Conservation (phyloP, 92 coral and sea anemone species). For the Palythoa caribaeorum region DNA sequence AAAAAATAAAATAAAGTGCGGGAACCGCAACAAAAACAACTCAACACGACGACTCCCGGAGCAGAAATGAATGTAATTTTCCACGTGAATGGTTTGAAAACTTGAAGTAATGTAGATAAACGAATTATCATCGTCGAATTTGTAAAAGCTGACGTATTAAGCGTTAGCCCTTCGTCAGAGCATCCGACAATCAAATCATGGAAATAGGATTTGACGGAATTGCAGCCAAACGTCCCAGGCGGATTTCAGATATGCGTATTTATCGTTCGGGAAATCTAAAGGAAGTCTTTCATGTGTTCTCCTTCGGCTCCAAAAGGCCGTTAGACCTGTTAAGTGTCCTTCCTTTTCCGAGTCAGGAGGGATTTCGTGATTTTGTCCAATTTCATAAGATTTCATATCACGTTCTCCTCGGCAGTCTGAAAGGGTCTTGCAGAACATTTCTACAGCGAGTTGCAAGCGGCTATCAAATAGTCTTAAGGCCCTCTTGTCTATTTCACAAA, state of each 20-base stretch:
- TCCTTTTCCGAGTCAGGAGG: constrained; percentile 36
- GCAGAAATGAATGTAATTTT: too few relatives aligned
- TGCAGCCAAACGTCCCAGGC: constrained; percentile 31
- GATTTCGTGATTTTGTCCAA: constrained; percentile 22
- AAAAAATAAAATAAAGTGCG: too few relatives aligned
- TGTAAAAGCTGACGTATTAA: too few relatives aligned
- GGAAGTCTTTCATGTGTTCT: constrained; percentile 46
- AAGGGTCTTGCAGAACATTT: constrained; percentile 14
- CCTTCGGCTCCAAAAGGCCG: constrained; percentile 50
- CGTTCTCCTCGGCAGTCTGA: constrained; percentile 48
- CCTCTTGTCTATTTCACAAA: constrained; percentile 16
- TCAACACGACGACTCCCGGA: too few relatives aligned
- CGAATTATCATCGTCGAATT: too few relatives aligned
- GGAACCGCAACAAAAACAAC: too few relatives aligned
- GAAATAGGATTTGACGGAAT: constrained; percentile 39
- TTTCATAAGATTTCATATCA: constrained; percentile 25
- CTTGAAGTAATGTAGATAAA: too few relatives aligned
- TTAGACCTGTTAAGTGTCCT: constrained; percentile 9
- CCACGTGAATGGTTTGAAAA: too few relatives aligned
- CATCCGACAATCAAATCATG: constrained; percentile 22
- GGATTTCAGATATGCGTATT: constrained; percentile 39
- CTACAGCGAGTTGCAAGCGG: constrained; percentile 1
- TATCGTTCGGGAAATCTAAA: constrained; percentile 35
- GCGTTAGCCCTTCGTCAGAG: too few relatives aligned
- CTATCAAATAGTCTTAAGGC: constrained; percentile 26